Percentiles rank a stretch among this genome's conserved stretches.
Evolutionary conservation across 1,140 invertebrate species (phyloP).

Genomic region (Macrocentrus cingulum): DNA sequence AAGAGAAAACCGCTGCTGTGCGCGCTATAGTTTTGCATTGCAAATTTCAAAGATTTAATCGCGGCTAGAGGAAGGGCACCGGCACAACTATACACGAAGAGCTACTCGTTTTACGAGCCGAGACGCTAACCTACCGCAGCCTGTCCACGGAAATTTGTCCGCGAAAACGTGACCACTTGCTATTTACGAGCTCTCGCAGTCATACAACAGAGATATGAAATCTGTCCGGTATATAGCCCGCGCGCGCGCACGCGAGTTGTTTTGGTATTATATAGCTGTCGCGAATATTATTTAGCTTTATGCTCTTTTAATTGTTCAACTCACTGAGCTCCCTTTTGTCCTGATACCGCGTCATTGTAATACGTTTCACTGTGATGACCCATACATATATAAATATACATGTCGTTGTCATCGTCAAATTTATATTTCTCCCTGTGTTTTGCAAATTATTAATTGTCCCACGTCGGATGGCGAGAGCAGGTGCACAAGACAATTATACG

Average conservation of each 20-base stretch:
- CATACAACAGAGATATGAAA: no score
- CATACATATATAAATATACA: no score
- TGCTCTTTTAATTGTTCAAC: conserved; percentile 13
- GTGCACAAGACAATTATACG: conserved; percentile 43
- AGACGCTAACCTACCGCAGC: conserved; percentile 15
- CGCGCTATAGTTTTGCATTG: conserved; percentile 41
- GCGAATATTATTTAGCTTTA: conserved; percentile 13
- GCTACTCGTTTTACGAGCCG: conserved; percentile 25
- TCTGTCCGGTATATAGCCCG: not conserved
- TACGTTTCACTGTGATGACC: no score
- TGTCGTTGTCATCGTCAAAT: no score
- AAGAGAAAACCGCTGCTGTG: not conserved
- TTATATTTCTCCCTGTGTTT: no score
- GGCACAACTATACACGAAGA: conserved; percentile 3
- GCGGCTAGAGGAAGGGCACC: conserved; percentile 1
- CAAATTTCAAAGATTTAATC: conserved; percentile 31
- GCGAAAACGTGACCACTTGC: conserved; percentile 16
- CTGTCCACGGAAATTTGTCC: conserved; percentile 13
- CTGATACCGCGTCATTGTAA: no score
- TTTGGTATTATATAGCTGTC: no score
- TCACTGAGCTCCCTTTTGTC: not conserved
- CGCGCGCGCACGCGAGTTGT: no score
- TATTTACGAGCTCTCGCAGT: not conserved
- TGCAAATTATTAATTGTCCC: no score
- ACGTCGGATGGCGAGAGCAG: conserved; percentile 34